Percentiles rank a stretch among this genome's conserved stretches.
Conservation (phyloP, 1,140 invertebrate species). For the Formica exsecta region DNA sequence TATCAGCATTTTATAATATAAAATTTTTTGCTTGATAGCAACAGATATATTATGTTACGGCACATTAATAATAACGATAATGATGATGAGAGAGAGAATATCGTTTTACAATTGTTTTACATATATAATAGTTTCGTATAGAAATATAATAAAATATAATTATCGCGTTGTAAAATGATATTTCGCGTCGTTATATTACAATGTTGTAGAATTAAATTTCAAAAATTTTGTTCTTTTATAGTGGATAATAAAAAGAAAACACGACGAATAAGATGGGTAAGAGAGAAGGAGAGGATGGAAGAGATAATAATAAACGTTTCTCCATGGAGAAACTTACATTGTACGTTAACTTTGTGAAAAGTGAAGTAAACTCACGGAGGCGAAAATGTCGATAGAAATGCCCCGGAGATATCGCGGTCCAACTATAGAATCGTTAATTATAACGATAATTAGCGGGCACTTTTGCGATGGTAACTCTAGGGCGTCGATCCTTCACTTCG, state of each 20-base stretch:
- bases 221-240: neutral
- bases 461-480: conserved; percentile 46
- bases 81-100: neutral
- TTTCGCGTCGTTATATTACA: neutral
- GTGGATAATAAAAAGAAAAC: conserved; percentile 6
- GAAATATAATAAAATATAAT: conserved; percentile 53
- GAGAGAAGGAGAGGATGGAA: neutral
- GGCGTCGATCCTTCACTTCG: conserved; percentile 46
- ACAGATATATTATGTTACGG: conserved; percentile 7
- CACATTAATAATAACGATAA: conserved; percentile 33
- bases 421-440: conserved; percentile 68
- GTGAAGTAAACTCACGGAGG: conserved; percentile 45
- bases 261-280: neutral
- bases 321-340: conserved; percentile 57
- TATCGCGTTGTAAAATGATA: conserved; percentile 24
- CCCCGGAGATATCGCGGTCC: conserved; percentile 66
- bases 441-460: conserved; percentile 68
- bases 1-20: conserved; percentile 3
- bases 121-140: conserved; percentile 12
- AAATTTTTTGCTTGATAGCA: neutral
- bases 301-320: conserved; percentile 39
- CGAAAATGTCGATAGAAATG: conserved; percentile 70
- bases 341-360: conserved; percentile 27
- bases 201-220: conserved; percentile 23
- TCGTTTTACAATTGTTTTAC: conserved; percentile 2